phyloP scores from a whole-genome alignment of 2,797 vertebrate species.

The Spea hammondii region DNA sequence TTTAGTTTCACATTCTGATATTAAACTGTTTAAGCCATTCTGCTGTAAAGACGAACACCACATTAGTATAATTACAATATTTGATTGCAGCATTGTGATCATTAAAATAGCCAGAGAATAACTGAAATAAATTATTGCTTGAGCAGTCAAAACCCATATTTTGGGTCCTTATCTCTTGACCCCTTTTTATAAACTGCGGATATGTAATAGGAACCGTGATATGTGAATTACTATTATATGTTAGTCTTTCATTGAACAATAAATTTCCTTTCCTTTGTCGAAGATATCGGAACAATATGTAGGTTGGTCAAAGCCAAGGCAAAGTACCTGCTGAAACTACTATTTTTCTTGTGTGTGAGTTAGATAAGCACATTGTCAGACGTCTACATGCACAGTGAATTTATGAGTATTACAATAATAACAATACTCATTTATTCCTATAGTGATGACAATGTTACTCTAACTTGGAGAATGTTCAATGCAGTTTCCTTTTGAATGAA shows the following conservation, averaged over 20 bases:
- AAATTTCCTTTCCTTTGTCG: background rate
- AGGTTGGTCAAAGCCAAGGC: background rate
- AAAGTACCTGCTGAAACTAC: background rate
- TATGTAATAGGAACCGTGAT: background rate
- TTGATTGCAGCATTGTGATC: background rate
- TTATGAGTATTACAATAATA: slow-evolving; percentile 3
- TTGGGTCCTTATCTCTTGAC: background rate
- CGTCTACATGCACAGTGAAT: background rate
- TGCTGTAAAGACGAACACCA: background rate
- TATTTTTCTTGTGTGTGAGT: background rate
- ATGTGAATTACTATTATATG: background rate
- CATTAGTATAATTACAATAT: background rate
- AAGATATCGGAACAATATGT: background rate
- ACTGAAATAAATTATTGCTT: background rate
- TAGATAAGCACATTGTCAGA: background rate
- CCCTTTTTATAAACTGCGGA: background rate
- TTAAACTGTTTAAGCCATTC: background rate
- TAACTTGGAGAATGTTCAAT: background rate
- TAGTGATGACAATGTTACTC: background rate
- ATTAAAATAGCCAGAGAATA: slow-evolving; percentile 3
- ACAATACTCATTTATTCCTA: background rate
- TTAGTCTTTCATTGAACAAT: background rate
- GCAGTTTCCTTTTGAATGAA: background rate
- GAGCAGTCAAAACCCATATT: background rate
- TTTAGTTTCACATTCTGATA: background rate